Conservation (phyloP, 2,797 vertebrate genomes). For the Premnoplex brunnescens region DNA sequence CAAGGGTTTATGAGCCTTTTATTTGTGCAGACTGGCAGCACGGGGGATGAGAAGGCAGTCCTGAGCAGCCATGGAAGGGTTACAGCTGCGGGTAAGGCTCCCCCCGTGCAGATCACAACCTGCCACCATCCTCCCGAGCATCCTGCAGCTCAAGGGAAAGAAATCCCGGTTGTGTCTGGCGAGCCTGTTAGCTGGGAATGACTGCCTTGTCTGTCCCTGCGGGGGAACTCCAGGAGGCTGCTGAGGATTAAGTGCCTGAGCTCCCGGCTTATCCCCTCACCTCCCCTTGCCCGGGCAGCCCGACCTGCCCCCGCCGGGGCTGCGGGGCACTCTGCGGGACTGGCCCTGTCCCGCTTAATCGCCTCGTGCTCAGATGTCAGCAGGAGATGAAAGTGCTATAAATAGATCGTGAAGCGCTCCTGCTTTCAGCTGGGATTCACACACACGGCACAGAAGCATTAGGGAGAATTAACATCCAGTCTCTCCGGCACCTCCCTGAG, state of each 20-base stretch:
- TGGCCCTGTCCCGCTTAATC: conserved; percentile 19
- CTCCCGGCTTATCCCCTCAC: background rate
- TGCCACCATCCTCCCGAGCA: background rate
- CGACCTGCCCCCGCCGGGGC: background rate
- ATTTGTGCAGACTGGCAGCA: background rate
- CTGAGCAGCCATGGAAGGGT: conserved; percentile 53
- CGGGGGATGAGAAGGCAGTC: background rate
- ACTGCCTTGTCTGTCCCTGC: background rate
- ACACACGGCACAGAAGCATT: conserved; percentile 53
- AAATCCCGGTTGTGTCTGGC: background rate
- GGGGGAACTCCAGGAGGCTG: background rate
- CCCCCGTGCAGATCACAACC: background rate
- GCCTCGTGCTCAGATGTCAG: conserved; percentile 7
- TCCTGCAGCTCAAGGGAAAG: background rate
- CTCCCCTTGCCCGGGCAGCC: background rate
- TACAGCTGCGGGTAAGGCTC: conserved; percentile 58
- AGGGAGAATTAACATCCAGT: conserved; percentile 66
- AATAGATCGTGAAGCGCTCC: conserved; percentile 44
- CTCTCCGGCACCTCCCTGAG: conserved; percentile 13
- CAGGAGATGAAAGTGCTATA: conserved; percentile 61
- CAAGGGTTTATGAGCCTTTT: background rate
- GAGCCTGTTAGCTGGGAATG: background rate
- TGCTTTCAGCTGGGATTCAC: conserved; percentile 43
- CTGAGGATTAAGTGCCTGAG: background rate
- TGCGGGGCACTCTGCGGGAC: background rate